Base-by-base conservation (phyloP, 2,888 invertebrate genomes). In the Koerneria pararmatus region DNA sequence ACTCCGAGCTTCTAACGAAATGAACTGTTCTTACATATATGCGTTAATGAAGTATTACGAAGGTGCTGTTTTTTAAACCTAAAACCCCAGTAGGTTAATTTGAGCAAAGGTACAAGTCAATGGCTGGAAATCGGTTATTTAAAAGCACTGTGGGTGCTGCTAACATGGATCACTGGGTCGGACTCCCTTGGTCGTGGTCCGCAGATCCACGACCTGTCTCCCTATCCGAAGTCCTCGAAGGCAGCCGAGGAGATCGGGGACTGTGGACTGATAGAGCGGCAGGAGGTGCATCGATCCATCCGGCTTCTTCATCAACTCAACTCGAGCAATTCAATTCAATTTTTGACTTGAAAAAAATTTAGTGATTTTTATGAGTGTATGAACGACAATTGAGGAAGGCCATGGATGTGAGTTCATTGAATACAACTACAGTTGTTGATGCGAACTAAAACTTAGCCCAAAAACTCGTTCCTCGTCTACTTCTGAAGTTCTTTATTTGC, bases 231-330 rank as follows among this genome's bases (percentile, higher is more conserved):
- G 66, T 46, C 80, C 80, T 37, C 79, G 69, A 51, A 80, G 63
- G 65, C 80, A 80, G 11, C 80, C 80, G 6, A 74, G 70, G 56
- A 80, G 69, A 27, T 71, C 64, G 1, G 76, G 78, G 24, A 80
- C 64, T 3, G 68, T 63, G 0, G 79, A 72, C 31, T 70, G 65
- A 60, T 80, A 80, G 29, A 67, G 66, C 6, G 78, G 71, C 8
- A 41, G 22, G 2, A 74, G 53, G 5, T 59, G 19, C 6, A 69
- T 19, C 1, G 67, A 60, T 1, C 71, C 74, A 49, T 72, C 71
- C 60, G 6, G 4, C 3, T 15, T 31, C 11, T 8, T 6, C 15
- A 15, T n/a, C 15, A 15, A n/a, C 53, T 51, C 27, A 15, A n/a
- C n/a, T n/a, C n/a, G n/a, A n/a, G n/a, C n/a, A n/a, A n/a, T n/a